phyloP scores from a whole-genome alignment of 2,113 vertebrate genomes.

The Pteronura brasiliensis region DNA sequence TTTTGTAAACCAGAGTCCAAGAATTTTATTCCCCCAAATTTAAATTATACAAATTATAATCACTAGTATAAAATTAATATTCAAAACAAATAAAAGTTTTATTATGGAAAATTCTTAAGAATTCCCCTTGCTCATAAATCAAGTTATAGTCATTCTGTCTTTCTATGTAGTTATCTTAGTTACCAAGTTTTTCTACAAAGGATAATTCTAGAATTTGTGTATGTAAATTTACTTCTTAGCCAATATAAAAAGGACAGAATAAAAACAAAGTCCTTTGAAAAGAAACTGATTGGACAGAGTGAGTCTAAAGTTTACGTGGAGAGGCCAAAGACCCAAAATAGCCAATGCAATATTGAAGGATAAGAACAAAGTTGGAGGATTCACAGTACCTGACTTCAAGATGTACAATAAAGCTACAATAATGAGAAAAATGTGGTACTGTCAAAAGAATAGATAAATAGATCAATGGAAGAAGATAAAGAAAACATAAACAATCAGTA shows the following conservation, averaged over 20 bases:
- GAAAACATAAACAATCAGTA: not conserved
- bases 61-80: not conserved
- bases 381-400: not conserved
- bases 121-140: not conserved
- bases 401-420: not conserved
- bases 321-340: not conserved
- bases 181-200: not conserved
- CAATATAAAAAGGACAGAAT: not conserved
- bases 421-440: not conserved
- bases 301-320: not conserved
- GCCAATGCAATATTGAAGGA: not conserved
- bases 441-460: not conserved
- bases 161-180: not conserved
- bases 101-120: not conserved
- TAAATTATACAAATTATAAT: not conserved
- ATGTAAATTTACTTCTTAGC: not conserved
- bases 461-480: not conserved
- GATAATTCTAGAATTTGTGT: not conserved
- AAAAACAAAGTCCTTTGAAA: not conserved
- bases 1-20: not conserved
- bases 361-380: not conserved
- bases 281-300: not conserved
- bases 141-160: not conserved
- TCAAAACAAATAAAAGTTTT: not conserved
- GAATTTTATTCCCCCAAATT: not conserved